Percentiles rank a stretch among this genome's conserved stretches.
These are phyloP conservation scores for Beris chalybata DNA, from an alignment of 2,888 invertebrate species.

Conservation along the genomic window DNA sequence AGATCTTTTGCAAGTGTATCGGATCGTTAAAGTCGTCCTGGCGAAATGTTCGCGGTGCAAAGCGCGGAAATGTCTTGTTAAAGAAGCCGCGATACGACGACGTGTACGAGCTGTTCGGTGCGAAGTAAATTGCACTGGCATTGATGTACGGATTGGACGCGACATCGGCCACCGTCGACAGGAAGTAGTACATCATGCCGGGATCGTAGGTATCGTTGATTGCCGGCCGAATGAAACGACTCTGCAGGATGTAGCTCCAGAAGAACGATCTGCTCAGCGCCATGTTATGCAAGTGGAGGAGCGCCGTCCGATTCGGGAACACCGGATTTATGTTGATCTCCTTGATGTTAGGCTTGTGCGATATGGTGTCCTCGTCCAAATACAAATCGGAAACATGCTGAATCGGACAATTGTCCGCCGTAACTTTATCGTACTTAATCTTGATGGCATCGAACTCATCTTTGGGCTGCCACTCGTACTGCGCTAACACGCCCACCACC, in stretches of 20 bases:
- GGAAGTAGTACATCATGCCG: slow-evolving; percentile 96
- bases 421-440: slow-evolving; percentile 79
- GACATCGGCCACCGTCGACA: slow-evolving; percentile 93
- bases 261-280: slow-evolving; percentile 95
- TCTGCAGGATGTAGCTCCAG: slow-evolving; percentile 92
- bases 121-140: slow-evolving; percentile 90
- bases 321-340: slow-evolving; percentile 93
- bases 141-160: slow-evolving; percentile 90
- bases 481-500: slow-evolving; percentile 71
- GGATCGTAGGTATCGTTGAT: slow-evolving; percentile 94
- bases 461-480: slow-evolving; percentile 89
- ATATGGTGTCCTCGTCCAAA: slow-evolving; percentile 80
- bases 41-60: slow-evolving; percentile 90
- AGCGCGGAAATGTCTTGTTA: slow-evolving; percentile 91
- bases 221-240: slow-evolving; percentile 84
- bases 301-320: slow-evolving; percentile 89
- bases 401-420: slow-evolving; percentile 85
- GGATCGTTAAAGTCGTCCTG: slow-evolving; percentile 95
- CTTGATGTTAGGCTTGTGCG: slow-evolving; percentile 90
- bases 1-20: slow-evolving; percentile 91
- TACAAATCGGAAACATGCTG: slow-evolving; percentile 82
- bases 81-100: slow-evolving; percentile 94
- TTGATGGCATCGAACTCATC: slow-evolving; percentile 91
- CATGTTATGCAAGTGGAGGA: slow-evolving; percentile 93
- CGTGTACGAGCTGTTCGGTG: slow-evolving; percentile 91